Conservation (phyloP, 2,113 vertebrate genomes). For the Notarius lentiginosus region DNA sequence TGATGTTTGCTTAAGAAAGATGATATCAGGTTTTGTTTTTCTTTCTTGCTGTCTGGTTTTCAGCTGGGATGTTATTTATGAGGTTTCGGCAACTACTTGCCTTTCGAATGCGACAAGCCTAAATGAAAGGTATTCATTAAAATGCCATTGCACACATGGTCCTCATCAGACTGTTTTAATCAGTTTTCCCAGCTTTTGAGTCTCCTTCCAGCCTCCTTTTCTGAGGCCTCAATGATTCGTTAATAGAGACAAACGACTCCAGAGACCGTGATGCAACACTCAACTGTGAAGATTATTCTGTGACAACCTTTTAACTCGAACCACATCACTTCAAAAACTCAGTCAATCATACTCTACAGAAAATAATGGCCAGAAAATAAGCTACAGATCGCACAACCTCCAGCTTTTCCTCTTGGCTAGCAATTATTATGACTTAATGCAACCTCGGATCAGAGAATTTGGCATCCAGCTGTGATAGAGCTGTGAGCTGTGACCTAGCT, state of each 20-base stretch:
- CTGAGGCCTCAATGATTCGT: slow-evolving; percentile 34
- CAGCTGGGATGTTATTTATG: slow-evolving; percentile 38
- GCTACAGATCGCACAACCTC: background rate
- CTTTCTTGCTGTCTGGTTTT: slow-evolving; percentile 25
- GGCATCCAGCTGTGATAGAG: background rate
- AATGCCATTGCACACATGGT: slow-evolving; percentile 54
- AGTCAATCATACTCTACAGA: background rate
- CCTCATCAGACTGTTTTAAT: slow-evolving; percentile 54
- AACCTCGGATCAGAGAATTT: slow-evolving; percentile 19
- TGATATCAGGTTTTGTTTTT: slow-evolving; percentile 36
- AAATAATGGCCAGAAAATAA: background rate
- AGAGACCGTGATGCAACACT: slow-evolving; percentile 2
- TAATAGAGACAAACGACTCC: slow-evolving; percentile 37
- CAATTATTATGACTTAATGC: background rate
- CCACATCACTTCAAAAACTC: slow-evolving; percentile 3
- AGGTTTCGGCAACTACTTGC: slow-evolving; percentile 35
- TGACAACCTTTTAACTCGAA: slow-evolving; percentile 18
- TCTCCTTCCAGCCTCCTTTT: background rate
- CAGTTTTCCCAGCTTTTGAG: slow-evolving; percentile 35
- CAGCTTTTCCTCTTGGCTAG: background rate
- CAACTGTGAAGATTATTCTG: background rate
- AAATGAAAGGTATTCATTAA: slow-evolving; percentile 50
- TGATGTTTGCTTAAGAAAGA: slow-evolving; percentile 34
- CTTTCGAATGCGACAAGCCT: slow-evolving; percentile 23
- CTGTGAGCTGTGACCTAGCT: background rate